Evolutionary conservation across 1,140 invertebrate genomes (phyloP), one percentile per base, ranked within the genome.

Genomic region (Calephelis virginiensis): DNA sequence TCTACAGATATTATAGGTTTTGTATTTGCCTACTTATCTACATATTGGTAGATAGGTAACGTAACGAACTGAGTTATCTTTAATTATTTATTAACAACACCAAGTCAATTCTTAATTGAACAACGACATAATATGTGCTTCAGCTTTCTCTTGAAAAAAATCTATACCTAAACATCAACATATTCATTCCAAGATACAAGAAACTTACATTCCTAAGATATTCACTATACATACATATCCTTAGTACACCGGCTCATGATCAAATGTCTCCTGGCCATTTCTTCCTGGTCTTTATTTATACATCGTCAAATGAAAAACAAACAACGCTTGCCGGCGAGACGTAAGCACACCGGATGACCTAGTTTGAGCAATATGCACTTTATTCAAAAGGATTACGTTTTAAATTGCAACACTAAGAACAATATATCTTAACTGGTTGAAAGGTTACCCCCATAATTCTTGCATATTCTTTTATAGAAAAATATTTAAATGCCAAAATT

Each of bases 261-360:
- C 81, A 72, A 73, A 68, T 82, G 75, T 80, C 84, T 75, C 63
- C 63, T 49, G 64, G 40, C 68, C 38, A 63, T 46, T 63, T 64
- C 80, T 86, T 87, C 85, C 85, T 86, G 78, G 78, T 82, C 78
- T 80, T 79, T 85, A 89, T 82, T 82, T 81, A 89, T 85, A 85
- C 77, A 78, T 85, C 80, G 83, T 81, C 82, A 83, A 72, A 68
- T 78, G 79, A 87, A 89, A 89, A 89, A 86, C 78, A 87, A 87
- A 86, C 83, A 86, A 86, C 76, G 76, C 77, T 73, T 66, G 64
- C 80, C 83, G 80, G 81, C 74, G 72, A 70, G 66, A 67, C 75
- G 69, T 73, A 60, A 68, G 68, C 74, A 73, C 69, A 73, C 60
- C 43, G 66, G 12, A 63, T 65, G 60, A 48, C 46, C 60, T 66